Conservation (phyloP, 2,888 invertebrate species). For the Heliothis peltigera region DNA sequence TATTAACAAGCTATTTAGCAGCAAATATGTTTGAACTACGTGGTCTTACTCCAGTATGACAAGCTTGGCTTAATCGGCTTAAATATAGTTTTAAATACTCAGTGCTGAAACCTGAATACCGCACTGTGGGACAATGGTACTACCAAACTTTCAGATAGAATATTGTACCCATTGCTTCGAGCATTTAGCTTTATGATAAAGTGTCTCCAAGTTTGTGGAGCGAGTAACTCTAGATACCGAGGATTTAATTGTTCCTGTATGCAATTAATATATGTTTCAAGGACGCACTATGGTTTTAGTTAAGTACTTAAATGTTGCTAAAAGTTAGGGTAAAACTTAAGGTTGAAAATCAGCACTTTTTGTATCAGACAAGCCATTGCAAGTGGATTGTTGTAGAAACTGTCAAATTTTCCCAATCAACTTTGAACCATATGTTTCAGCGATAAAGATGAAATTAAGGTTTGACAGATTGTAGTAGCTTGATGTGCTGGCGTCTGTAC, state of each 20-base stretch:
- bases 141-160: slow-evolving; percentile 3
- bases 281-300: too few relatives aligned
- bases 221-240: neutral
- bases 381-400: too few relatives aligned
- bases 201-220: neutral
- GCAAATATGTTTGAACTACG: neutral
- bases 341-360: too few relatives aligned
- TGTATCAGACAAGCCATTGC: neutral
- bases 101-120: slow-evolving; percentile 14
- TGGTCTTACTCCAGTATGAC: neutral
- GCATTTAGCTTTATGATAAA: neutral
- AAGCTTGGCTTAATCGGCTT: slow-evolving; percentile 23
- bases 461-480: too few relatives aligned
- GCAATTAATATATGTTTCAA: neutral
- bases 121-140: neutral
- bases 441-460: too few relatives aligned
- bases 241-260: neutral
- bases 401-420: too few relatives aligned
- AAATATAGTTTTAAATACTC: slow-evolving; percentile 23
- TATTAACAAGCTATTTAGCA: neutral
- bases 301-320: too few relatives aligned
- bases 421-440: too few relatives aligned
- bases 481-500: too few relatives aligned
- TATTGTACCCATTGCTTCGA: neutral
- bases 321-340: too few relatives aligned